Base-by-base conservation (phyloP, 2,113 vertebrate species). In the Rutilus rutilus region DNA sequence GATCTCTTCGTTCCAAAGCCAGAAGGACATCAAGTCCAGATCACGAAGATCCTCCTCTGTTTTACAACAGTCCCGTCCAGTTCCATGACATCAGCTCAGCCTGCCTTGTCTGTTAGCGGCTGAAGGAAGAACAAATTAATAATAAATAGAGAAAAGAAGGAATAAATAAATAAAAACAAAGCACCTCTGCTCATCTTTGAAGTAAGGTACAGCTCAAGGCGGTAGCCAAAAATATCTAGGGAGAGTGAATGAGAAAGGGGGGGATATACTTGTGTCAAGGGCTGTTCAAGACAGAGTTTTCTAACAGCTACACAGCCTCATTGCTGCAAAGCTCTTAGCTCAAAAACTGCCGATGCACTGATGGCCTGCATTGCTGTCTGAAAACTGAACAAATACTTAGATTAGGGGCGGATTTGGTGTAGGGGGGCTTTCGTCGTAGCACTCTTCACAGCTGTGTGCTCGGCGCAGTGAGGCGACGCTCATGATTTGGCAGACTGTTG, bases 141-240 rank as follows among this genome's bases (percentile, higher is more conserved):
- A 89, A 88, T 86, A 85, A 86, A 86, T 88, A 74, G 50, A 82
- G 78, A 86, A 82, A 86, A 85, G 85, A 85, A 82, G 57, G 85
- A 86, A 90, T 88, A 86, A 90, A 90, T 90, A 88, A 90, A 87
- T 87, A 85, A 85, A 88, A 85, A 86, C 73, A 88, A 86, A 86
- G 85, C 85, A 87, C 85, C 82, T 83, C 78, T 64, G 83, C 85
- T 79, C 83, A 67, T 59, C 82, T 90, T 88, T 90, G 87, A 88
- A 88, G 85, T 85, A 79, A 85, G 82, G 78, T 90, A 75, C 82
- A 85, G 89, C 89, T 90, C 82, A 87, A 87, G 82, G 89, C 87
- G 67, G 82, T 82, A 67, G 57, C 82, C 87, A 74, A 88, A 90
- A 90, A 90, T 90, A 88, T 86, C 87, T 78, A 65, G 78, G 84